Evolutionary conservation across 2,113 vertebrate species (phyloP), one percentile per base, ranked within the genome.

Genomic region (Brachionichthys hirsutus): DNA sequence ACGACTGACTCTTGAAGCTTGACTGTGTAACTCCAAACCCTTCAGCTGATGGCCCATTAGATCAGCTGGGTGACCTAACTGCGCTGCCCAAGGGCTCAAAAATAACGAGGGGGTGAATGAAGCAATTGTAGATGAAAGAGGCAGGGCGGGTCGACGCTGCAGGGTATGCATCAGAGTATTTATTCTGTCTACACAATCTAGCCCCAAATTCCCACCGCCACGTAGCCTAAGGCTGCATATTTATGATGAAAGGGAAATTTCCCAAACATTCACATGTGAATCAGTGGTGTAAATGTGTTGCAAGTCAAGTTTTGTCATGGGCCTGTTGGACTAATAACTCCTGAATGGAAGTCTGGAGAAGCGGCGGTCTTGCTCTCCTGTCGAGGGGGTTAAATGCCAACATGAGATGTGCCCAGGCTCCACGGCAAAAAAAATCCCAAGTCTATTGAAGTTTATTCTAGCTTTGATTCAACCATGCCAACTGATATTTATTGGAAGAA

Each of bases 401-500:
- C 52, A 36, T 53, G 16, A 64, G 51, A 69, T 58, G 45, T 65
- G 17, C 54, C 36, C 42, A 11, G 12, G 73, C 65, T 60, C 50
- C 12, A 14, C 1, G 66, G 61, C 75, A 75, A 66, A 62, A 78
- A 75, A 66, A 62, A 78, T 66, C 62, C 44, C 40, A 62, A 54
- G 53, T 43, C 59, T 68, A 61, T 58, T 77, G 60, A 82, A 52
- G 60, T 77, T 75, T 74, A 80, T 80, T 75, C 50, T 75, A 71
- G 67, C 54, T 69, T 46, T 67, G 63, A 68, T 73, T 77, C 35
- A 71, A 67, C 54, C 1, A 55, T 75, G 61, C 71, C 66, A 81
- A 78, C 54, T 81, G 66, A 78, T 76, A 75, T 73, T 78, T 77
- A 35, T 81, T 83, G 52, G 58, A 83, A 46, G 57, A 63, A 53